These are phyloP conservation scores for Mionectes macconnelli DNA, from an alignment of 2,113 vertebrate species.

Conservation along the genomic window DNA sequence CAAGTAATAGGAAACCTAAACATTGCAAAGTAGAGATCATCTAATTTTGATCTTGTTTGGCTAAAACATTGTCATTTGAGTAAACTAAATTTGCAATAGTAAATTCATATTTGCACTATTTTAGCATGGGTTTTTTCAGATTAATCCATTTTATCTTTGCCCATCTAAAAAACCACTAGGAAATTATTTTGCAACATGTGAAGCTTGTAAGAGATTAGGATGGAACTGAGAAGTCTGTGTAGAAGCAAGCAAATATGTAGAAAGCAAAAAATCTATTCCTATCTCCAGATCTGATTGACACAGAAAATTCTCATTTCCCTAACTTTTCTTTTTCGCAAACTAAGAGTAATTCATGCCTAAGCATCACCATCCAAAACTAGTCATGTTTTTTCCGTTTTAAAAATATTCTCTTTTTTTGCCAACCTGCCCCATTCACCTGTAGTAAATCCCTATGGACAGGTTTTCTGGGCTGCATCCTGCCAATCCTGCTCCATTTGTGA, in stretches of 20 bases:
- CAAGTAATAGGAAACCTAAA: neutral
- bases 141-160: neutral
- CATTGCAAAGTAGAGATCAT: neutral
- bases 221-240: neutral
- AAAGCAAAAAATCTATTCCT: neutral
- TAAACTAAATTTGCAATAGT: neutral
- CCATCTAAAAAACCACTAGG: neutral
- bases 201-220: neutral
- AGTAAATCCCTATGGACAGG: neutral
- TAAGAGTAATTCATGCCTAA: neutral
- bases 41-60: neutral
- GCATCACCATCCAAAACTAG: neutral
- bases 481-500: neutral
- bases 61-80: neutral
- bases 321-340: neutral
- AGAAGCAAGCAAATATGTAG: neutral
- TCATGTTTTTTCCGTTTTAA: rapidly evolving
- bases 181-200: neutral
- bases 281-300: neutral
- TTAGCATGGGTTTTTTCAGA: neutral
- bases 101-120: neutral
- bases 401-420: neutral
- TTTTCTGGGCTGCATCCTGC: neutral
- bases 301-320: neutral
- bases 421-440: neutral